phyloP scores from a whole-genome alignment of 1,140 invertebrate genomes.

The Drosophila sucinea region DNA sequence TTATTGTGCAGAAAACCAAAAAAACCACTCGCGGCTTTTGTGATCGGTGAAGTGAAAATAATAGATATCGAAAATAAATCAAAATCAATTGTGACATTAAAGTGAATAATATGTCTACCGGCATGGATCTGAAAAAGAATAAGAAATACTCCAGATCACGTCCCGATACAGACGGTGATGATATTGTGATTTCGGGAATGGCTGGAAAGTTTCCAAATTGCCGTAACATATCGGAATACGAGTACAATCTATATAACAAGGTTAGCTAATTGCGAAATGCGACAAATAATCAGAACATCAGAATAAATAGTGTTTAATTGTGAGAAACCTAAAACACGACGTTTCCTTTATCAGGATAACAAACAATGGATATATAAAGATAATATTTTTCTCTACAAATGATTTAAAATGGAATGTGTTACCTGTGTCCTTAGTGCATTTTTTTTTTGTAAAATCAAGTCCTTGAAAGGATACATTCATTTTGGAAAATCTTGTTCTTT shows the following conservation, averaged over 20 bases:
- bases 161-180: slow-evolving; percentile 86
- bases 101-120: slow-evolving; percentile 33
- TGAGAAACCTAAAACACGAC: neutral
- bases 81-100: slow-evolving; percentile 37
- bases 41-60: slow-evolving; percentile 13
- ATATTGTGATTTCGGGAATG: slow-evolving; percentile 91
- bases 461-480: neutral
- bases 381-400: neutral
- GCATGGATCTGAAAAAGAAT: slow-evolving; percentile 47
- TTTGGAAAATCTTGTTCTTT: neutral
- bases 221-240: slow-evolving; percentile 90
- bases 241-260: slow-evolving; percentile 91
- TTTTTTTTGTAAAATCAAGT: neutral
- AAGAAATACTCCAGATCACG: slow-evolving; percentile 68
- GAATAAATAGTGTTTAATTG: neutral
- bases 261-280: slow-evolving; percentile 72
- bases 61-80: slow-evolving; percentile 11
- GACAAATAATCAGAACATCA: too few relatives aligned
- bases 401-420: neutral
- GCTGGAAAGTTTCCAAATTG: slow-evolving; percentile 95
- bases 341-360: neutral
- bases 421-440: neutral
- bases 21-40: slow-evolving; percentile 4
- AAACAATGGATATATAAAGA: neutral
- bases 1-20: slow-evolving; percentile 28